Conservation (phyloP, 2,797 vertebrate species). For the Anableps anableps region DNA sequence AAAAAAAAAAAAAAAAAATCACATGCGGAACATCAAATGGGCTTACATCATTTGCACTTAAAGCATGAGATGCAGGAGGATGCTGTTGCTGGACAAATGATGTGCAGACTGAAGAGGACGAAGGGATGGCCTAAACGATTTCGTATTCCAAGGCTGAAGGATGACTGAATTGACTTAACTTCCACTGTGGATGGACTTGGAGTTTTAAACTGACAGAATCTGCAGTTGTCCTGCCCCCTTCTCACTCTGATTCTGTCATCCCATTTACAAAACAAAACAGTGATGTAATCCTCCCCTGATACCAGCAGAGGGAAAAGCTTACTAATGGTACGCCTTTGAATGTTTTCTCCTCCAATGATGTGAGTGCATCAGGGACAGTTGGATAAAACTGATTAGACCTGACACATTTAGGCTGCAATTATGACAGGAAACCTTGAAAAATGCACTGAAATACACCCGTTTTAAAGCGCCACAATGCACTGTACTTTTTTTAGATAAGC, state of each 20-base stretch:
- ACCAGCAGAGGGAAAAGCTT: conserved; percentile 64
- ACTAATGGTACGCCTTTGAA: conserved; percentile 55
- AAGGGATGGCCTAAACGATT: conserved; percentile 12
- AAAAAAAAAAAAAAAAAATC: conserved; percentile 24
- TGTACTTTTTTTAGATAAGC: conserved; percentile 67
- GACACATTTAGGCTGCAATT: conserved; percentile 16
- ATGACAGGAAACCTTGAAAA: conserved; percentile 29
- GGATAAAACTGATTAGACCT: conserved; percentile 24
- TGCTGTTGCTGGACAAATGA: conserved; percentile 22
- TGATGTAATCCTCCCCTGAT: conserved; percentile 84
- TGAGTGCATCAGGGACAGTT: conserved; percentile 16
- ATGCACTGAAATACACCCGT: conserved; percentile 41
- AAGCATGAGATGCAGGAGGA: conserved; percentile 46
- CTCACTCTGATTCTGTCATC: conserved; percentile 59
- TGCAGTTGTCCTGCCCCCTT: conserved; percentile 34
- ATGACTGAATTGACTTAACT: conserved; percentile 25
- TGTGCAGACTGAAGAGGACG: conserved; percentile 16
- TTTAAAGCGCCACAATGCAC: conserved; percentile 66
- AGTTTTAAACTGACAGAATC: conserved; percentile 32
- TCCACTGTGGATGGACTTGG: conserved; percentile 12
- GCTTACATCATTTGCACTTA: conserved; percentile 65
- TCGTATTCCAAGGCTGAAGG: conserved; percentile 3
- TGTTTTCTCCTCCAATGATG: conserved; percentile 38
- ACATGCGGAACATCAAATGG: conserved; percentile 30
- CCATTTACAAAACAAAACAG: conserved; percentile 53